Percentiles rank a stretch among this genome's conserved stretches.
These are phyloP conservation scores for Melanaphis sacchari DNA, from an alignment of 1,140 invertebrate genomes.

Conservation along the genomic window DNA sequence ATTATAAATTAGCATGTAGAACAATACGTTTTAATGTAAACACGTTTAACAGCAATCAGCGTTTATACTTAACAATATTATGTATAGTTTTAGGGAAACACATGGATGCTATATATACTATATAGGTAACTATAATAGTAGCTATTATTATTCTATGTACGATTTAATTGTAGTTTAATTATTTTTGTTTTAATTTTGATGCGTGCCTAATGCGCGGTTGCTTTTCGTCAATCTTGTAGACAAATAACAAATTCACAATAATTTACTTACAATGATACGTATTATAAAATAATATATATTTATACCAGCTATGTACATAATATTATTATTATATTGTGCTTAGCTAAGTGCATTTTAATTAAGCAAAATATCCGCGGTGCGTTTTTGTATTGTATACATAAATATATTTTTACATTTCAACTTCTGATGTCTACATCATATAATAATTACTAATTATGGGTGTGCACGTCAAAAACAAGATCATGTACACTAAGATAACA, in stretches of 20 bases:
- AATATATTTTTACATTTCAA: background rate
- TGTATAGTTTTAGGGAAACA: constrained; percentile 21
- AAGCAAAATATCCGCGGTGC: background rate
- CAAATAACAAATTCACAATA: constrained; percentile 12
- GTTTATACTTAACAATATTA: background rate
- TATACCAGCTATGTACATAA: background rate
- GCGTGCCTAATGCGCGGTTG: background rate
- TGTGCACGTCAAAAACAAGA: constrained; percentile 27
- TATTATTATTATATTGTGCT: background rate
- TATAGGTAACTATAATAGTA: background rate
- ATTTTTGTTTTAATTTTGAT: background rate
- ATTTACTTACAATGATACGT: background rate
- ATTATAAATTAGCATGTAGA: constrained; percentile 48
- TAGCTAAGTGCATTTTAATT: background rate
- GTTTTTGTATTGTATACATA: background rate
- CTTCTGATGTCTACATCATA: constrained; percentile 22
- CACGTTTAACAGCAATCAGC: constrained; percentile 41
- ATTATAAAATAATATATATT: background rate
- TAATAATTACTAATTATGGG: constrained; percentile 42
- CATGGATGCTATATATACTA: no score
- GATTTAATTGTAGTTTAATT: constrained; percentile 26
- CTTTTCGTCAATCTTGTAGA: constrained; percentile 19
- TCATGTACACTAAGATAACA: background rate
- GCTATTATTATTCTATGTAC: background rate
- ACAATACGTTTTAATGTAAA: constrained; percentile 42